These are phyloP conservation scores for Macrosoma leucophasiata DNA, from an alignment of 2,888 invertebrate genomes.

Conservation along the genomic window DNA sequence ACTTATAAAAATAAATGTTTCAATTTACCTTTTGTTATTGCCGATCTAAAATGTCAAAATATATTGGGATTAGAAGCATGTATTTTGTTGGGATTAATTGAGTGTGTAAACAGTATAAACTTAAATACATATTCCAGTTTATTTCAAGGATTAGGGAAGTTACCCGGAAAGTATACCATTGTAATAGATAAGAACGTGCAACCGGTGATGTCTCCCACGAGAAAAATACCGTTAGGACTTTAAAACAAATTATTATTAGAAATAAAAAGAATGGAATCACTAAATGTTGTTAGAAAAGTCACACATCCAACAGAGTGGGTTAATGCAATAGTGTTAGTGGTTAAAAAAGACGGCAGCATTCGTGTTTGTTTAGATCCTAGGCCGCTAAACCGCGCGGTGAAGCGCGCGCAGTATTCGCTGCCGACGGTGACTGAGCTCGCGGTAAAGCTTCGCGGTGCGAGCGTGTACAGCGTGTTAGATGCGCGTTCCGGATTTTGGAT, in stretches of 20 bases:
- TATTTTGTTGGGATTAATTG: background rate
- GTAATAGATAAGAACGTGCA: constrained; percentile 18
- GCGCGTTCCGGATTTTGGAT: constrained; percentile 16
- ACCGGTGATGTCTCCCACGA: constrained; percentile 20
- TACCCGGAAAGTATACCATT: constrained; percentile 23
- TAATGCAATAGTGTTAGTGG: constrained; percentile 25
- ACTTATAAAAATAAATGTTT: no score
- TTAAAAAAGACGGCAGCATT: constrained; percentile 21
- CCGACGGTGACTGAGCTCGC: constrained; percentile 20
- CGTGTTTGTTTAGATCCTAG: constrained; percentile 24
- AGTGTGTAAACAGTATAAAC: background rate
- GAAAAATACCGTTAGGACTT: constrained; percentile 27
- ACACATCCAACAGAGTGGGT: constrained; percentile 24
- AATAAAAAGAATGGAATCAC: constrained; percentile 15
- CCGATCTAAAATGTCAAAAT: no score
- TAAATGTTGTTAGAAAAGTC: constrained; percentile 20
- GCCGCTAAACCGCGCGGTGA: constrained; percentile 19
- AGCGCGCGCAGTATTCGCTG: constrained; percentile 21
- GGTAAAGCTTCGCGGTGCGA: constrained; percentile 10
- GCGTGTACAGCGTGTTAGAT: constrained; percentile 14
- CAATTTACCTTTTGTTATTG: no score
- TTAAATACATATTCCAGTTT: constrained; percentile 17
- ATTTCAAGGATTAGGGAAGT: constrained; percentile 23
- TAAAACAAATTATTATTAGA: constrained; percentile 18
- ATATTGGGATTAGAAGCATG: no score